Evolutionary conservation across 2,113 vertebrate genomes (phyloP).

Genomic region (Zosterops japonicus): DNA sequence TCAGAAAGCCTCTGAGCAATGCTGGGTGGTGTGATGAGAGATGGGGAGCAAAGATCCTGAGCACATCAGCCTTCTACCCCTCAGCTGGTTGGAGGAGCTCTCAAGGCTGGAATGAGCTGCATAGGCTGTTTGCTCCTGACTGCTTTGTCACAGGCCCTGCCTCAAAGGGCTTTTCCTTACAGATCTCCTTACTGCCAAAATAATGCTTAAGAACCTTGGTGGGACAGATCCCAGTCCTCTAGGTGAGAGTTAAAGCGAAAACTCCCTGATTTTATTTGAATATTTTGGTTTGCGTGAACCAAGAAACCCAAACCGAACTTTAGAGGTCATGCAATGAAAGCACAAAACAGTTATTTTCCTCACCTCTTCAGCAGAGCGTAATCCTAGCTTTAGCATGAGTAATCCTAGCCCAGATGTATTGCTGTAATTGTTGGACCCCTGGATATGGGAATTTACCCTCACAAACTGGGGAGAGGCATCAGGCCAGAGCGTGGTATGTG

Average conservation of each 20-base stretch:
- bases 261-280: background rate
- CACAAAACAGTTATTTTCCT: constrained; percentile 39
- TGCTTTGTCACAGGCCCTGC: background rate
- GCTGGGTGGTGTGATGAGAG: background rate
- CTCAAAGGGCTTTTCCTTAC: constrained; percentile 22
- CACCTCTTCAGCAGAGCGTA: constrained; percentile 14
- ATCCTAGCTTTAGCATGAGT: constrained; percentile 4
- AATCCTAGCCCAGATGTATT: constrained; percentile 36
- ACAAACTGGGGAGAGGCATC: constrained; percentile 51
- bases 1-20: background rate
- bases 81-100: background rate
- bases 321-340: constrained; percentile 36
- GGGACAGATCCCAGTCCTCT: background rate
- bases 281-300: background rate
- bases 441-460: constrained; percentile 64
- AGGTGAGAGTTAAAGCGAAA: background rate
- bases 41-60: background rate
- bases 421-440: constrained; percentile 31
- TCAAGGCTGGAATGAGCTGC: background rate
- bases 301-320: constrained; percentile 37
- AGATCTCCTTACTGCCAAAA: constrained; percentile 16
- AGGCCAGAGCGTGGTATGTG: constrained; percentile 52
- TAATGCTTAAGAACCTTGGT: background rate
- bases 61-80: accelerated
- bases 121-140: background rate